Evolutionary conservation across 2,888 invertebrate genomes (phyloP).

Genomic region (Nomada fabriciana): DNA sequence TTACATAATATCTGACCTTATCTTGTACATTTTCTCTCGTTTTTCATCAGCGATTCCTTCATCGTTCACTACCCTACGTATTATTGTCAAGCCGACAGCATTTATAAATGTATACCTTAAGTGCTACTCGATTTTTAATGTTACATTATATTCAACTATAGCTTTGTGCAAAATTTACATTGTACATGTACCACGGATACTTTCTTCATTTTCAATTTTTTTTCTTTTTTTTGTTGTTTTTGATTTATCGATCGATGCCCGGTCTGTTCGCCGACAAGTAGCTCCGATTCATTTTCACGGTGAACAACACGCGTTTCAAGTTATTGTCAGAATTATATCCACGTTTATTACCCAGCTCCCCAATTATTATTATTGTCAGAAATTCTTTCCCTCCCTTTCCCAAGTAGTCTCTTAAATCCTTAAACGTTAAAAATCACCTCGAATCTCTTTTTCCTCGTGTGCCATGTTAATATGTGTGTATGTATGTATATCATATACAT

Average conservation of each 20-base stretch:
- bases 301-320: slow-evolving; percentile 35
- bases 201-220: slow-evolving; percentile 11
- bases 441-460: slow-evolving; percentile 58
- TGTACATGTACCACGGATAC: slow-evolving; percentile 68
- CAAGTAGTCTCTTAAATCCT: slow-evolving; percentile 50
- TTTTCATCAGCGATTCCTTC: slow-evolving; percentile 50
- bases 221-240: not conserved
- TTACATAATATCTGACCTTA: slow-evolving; percentile 45
- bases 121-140: slow-evolving; percentile 67
- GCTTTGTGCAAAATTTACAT: slow-evolving; percentile 83
- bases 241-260: slow-evolving; percentile 2
- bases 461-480: slow-evolving; percentile 59
- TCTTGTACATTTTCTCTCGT: slow-evolving; percentile 62
- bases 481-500: slow-evolving; percentile 62
- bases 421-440: slow-evolving; percentile 61
- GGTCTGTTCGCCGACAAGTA: not conserved
- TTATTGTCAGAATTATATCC: slow-evolving; percentile 63
- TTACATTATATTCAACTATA: slow-evolving; percentile 78
- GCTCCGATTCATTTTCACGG: slow-evolving; percentile 4
- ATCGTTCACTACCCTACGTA: slow-evolving; percentile 75
- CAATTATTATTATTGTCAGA: slow-evolving; percentile 66
- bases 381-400: slow-evolving; percentile 32
- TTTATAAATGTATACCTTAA: slow-evolving; percentile 75
- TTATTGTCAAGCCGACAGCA: slow-evolving; percentile 84
- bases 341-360: slow-evolving; percentile 26